These are phyloP conservation scores for Aphodius granarius DNA, from an alignment of 2,888 invertebrate genomes.

Conservation along the genomic window DNA sequence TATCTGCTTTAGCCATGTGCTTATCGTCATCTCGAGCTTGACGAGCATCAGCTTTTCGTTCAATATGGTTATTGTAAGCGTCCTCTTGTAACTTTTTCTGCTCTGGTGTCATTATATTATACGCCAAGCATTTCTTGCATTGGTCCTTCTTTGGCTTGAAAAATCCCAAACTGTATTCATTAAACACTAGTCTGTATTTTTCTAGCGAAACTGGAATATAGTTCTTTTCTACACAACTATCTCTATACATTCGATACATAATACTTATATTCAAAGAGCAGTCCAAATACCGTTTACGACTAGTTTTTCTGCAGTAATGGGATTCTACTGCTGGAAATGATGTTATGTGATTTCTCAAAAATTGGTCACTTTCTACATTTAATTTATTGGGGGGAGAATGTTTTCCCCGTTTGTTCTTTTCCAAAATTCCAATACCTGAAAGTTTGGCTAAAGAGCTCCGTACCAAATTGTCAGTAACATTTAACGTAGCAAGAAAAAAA, in stretches of 20 bases:
- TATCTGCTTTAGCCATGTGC: constrained; percentile 6
- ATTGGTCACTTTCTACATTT: constrained; percentile 21
- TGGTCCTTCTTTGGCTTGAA: constrained; percentile 38
- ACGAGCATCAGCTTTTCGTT: constrained; percentile 34
- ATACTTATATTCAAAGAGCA: constrained; percentile 32
- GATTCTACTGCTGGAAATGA: constrained; percentile 38
- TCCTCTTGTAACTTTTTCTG: constrained; percentile 26
- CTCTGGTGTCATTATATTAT: constrained; percentile 27
- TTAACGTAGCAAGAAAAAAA: constrained; percentile 34
- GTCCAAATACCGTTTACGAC: constrained; percentile 29
- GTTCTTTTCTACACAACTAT: constrained; percentile 26
- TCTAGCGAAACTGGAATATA: constrained; percentile 26
- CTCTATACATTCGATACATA: constrained; percentile 35
- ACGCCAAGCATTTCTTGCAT: constrained; percentile 37
- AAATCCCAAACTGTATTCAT: constrained; percentile 37
- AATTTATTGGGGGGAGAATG: constrained; percentile 26
- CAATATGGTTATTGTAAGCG: constrained; percentile 30
- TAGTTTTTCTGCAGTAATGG: constrained; percentile 33
- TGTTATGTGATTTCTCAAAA: constrained; percentile 31
- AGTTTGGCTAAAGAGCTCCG: constrained; percentile 31
- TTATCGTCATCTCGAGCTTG: constrained; percentile 39
- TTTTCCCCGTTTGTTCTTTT: constrained; percentile 34
- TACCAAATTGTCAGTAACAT: constrained; percentile 35
- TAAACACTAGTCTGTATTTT: constrained; percentile 32
- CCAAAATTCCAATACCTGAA: constrained; percentile 25